Evolutionary conservation across 2,797 vertebrate species (phyloP).

Genomic region (Dryobates pubescens): DNA sequence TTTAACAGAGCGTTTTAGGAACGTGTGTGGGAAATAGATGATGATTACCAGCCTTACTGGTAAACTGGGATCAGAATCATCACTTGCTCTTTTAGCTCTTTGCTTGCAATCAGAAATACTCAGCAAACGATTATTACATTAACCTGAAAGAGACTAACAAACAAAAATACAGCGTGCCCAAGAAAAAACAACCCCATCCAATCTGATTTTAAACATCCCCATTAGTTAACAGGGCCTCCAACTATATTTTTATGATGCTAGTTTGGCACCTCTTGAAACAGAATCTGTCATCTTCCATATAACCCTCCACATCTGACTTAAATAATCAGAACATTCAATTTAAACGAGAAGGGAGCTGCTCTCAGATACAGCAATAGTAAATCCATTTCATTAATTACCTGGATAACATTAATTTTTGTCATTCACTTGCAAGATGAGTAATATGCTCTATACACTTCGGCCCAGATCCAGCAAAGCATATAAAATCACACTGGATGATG

Average conservation of each 20-base stretch:
- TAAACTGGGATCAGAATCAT: not conserved
- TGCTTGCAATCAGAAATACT: slow-evolving; percentile 6
- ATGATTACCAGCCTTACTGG: not conserved
- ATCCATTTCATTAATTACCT: slow-evolving; percentile 54
- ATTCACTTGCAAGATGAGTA: slow-evolving; percentile 14
- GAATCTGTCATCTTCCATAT: not conserved
- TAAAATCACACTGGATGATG: slow-evolving; percentile 49
- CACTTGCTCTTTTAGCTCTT: not conserved
- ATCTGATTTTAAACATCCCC: not conserved
- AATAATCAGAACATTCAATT: not conserved
- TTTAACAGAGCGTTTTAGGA: slow-evolving; percentile 25
- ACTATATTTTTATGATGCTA: not conserved
- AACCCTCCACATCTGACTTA: not conserved
- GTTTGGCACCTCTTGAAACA: not conserved
- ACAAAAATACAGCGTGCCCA: not conserved
- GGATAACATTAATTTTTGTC: slow-evolving; percentile 30
- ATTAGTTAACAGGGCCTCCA: not conserved
- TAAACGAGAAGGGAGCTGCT: not conserved
- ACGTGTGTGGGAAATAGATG: not conserved
- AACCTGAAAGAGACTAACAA: slow-evolving; percentile 7
- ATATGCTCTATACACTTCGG: not conserved
- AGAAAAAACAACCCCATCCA: not conserved
- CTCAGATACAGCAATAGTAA: not conserved
- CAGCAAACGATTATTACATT: not conserved
- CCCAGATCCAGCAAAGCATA: not conserved